Evolutionary conservation across 2,113 vertebrate species (phyloP).

Genomic region (Trichomycterus rosablanca): DNA sequence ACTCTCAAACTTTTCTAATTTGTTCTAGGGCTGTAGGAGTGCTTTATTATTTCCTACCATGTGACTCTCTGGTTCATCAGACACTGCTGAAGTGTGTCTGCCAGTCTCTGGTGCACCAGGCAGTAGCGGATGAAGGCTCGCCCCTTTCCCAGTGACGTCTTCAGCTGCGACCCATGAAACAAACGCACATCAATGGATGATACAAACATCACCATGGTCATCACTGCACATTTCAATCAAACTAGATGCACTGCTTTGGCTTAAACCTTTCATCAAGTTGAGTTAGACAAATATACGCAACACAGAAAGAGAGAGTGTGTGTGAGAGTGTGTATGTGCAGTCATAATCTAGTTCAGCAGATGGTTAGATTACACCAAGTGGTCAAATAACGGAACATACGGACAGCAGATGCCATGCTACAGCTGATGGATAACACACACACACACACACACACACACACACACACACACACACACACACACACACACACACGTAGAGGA

Average conservation of each 20-base stretch:
- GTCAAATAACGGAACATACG: slow-evolving; percentile 45
- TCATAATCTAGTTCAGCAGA: slow-evolving; percentile 47
- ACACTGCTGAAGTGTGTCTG: slow-evolving; percentile 94
- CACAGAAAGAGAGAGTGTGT: neutral
- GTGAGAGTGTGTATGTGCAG: slow-evolving; percentile 17
- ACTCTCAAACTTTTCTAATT: too few relatives aligned
- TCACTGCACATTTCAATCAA: neutral
- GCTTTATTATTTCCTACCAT: slow-evolving; percentile 76
- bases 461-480: too few relatives aligned
- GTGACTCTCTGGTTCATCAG: slow-evolving; percentile 88
- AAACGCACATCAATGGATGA: too few relatives aligned
- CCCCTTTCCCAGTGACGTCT: slow-evolving; percentile 91
- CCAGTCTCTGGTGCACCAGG: slow-evolving; percentile 88
- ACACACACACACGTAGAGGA: too few relatives aligned
- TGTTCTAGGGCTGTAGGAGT: too few relatives aligned
- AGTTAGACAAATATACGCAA: too few relatives aligned
- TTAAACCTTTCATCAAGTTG: too few relatives aligned
- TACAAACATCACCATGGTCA: neutral
- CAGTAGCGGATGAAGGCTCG: slow-evolving; percentile 92
- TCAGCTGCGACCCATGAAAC: slow-evolving; percentile 67
- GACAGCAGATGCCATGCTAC: slow-evolving; percentile 46
- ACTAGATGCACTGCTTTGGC: too few relatives aligned
- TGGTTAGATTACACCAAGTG: slow-evolving; percentile 59
- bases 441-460: too few relatives aligned
- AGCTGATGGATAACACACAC: slow-evolving; percentile 8